A percentile compares a stretch with the other conserved stretches of the same genome.
Conservation (phyloP, 2,113 vertebrate species). For the Alaudala cheleensis region DNA sequence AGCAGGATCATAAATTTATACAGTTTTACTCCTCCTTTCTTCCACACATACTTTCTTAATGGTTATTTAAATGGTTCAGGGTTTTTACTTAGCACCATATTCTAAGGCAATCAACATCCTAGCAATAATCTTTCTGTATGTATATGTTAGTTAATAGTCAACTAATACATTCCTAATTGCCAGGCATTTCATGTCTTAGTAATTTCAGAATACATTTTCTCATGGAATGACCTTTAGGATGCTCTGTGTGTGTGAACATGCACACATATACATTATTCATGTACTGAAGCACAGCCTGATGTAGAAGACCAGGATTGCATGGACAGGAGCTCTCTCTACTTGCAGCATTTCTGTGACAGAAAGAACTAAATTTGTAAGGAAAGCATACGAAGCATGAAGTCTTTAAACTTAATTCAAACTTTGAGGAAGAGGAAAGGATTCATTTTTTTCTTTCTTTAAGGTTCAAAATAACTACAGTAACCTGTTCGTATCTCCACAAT, state of each 20-base stretch:
- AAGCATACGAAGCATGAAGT: accelerated
- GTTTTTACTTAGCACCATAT: not conserved
- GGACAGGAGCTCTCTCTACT: not conserved
- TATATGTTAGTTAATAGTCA: not conserved
- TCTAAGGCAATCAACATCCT: not conserved
- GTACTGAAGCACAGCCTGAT: not conserved
- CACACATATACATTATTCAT: not conserved
- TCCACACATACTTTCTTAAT: not conserved
- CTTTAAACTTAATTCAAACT: not conserved
- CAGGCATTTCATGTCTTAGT: not conserved
- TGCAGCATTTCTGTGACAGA: not conserved
- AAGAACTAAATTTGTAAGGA: not conserved
- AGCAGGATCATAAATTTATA: not conserved
- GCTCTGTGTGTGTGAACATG: accelerated
- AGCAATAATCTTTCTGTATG: not conserved
- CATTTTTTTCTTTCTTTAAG: not conserved
- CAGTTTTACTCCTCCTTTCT: not conserved
- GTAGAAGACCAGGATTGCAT: not conserved
- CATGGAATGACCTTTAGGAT: not conserved
- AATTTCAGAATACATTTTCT: not conserved
- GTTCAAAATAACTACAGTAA: not conserved
- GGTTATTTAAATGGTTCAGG: not conserved
- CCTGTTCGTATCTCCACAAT: not conserved
- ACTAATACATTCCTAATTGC: not conserved
- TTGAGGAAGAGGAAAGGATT: not conserved